Percentiles rank a stretch among this genome's conserved stretches.
These are phyloP conservation scores for Sceliomorpha sp. DNA, from an alignment of 2,888 invertebrate species.

Conservation along the genomic window DNA sequence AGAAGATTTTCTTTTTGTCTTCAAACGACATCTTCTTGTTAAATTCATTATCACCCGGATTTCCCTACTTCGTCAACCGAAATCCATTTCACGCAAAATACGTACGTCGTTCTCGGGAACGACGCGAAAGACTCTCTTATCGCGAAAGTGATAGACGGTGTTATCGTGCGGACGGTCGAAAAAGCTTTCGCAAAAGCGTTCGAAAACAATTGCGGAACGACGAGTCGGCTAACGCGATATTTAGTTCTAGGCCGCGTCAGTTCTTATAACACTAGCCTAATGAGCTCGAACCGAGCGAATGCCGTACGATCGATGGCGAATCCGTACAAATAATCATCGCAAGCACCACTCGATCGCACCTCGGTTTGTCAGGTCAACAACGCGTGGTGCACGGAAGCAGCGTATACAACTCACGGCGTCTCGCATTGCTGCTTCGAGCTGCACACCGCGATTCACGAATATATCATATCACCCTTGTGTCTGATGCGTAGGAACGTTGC, in stretches of 20 bases:
- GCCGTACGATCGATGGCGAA: conserved; percentile 78
- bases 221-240: no score
- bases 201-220: no score
- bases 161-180: no score
- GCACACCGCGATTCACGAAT: conserved; percentile 35
- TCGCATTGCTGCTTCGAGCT: conserved; percentile 15
- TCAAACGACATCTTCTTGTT: no score
- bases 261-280: conserved; percentile 78
- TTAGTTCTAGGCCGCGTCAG: conserved; percentile 76
- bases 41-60: no score
- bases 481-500: conserved; percentile 4
- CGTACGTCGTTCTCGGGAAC: no score
- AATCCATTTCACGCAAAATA: no score
- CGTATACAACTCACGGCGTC: background rate
- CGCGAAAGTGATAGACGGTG: no score
- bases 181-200: no score
- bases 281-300: conserved; percentile 73
- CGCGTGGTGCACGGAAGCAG: conserved; percentile 53
- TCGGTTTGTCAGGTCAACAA: conserved; percentile 65
- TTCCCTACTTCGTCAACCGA: no score
- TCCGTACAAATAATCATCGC: conserved; percentile 74
- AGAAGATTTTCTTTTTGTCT: no score
- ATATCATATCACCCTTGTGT: background rate
- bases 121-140: no score
- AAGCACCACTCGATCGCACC: conserved; percentile 57